Percentiles rank a stretch among this genome's conserved stretches.
phyloP scores from a whole-genome alignment of 1,140 invertebrate genomes.

The Pollicipes pollicipes region DNA sequence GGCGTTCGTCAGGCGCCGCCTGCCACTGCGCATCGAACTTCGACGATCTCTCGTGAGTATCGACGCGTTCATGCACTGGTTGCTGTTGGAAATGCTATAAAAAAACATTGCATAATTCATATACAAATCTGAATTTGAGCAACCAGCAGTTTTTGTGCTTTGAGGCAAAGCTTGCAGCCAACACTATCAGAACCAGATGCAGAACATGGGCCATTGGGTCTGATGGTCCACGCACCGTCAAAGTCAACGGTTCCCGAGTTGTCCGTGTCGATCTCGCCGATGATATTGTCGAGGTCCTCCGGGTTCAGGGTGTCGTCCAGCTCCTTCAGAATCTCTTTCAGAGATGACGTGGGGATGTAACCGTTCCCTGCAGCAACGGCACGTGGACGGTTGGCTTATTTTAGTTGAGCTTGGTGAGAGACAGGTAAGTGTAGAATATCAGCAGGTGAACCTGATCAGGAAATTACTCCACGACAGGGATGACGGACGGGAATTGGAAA shows the following conservation, averaged over 20 bases:
- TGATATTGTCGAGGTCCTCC: slow-evolving; percentile 37
- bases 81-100: too few relatives aligned
- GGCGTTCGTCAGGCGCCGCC: too few relatives aligned
- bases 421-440: slow-evolving; percentile 5
- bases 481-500: background rate
- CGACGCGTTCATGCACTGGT: too few relatives aligned
- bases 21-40: too few relatives aligned
- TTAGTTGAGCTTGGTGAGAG: background rate
- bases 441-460: slow-evolving; percentile 1
- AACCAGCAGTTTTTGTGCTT: too few relatives aligned
- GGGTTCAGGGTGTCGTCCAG: slow-evolving; percentile 34
- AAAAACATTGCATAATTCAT: too few relatives aligned
- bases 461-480: background rate
- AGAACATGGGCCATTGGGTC: too few relatives aligned
- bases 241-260: slow-evolving; percentile 65
- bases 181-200: too few relatives aligned
- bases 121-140: too few relatives aligned
- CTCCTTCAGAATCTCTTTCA: slow-evolving; percentile 34
- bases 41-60: too few relatives aligned
- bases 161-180: too few relatives aligned
- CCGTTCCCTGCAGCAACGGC: slow-evolving; percentile 32
- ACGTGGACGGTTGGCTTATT: slow-evolving; percentile 24
- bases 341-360: slow-evolving; percentile 35
- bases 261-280: slow-evolving; percentile 37
- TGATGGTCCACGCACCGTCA: too few relatives aligned